phyloP scores from a whole-genome alignment of 2,113 vertebrate genomes.

The Callithrix jacchus region DNA sequence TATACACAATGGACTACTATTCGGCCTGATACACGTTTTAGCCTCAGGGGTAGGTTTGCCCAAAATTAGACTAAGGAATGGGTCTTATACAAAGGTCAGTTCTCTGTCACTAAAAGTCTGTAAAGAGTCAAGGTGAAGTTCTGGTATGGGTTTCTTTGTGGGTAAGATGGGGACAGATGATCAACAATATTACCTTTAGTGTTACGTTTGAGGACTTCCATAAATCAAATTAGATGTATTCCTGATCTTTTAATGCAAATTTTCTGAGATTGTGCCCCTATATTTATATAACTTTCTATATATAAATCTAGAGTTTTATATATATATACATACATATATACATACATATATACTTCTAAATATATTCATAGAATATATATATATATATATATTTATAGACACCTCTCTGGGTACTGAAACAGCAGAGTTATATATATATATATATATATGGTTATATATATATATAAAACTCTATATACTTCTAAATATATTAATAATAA shows the following conservation, averaged over 20 bases:
- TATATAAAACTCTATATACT: background rate
- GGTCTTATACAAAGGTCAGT: background rate
- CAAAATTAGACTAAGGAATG: background rate
- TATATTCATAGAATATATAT: no score
- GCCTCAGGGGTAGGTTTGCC: background rate
- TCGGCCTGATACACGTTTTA: background rate
- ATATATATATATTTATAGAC: no score
- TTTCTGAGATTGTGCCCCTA: background rate
- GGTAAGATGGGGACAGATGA: background rate
- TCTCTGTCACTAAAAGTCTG: background rate
- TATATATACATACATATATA: no score
- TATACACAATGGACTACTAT: background rate
- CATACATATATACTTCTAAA: no score
- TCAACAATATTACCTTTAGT: background rate
- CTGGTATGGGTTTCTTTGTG: background rate
- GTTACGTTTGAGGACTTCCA: background rate
- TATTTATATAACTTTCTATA: no score
- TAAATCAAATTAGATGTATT: background rate
- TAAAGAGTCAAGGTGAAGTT: background rate
- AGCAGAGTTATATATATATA: no score
- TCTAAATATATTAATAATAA: background rate
- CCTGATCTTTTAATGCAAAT: background rate
- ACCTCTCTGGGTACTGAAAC: no score
- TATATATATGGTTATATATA: background rate
- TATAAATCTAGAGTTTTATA: no score